These are phyloP conservation scores for Bradynema listronoti DNA, from an alignment of 1,140 invertebrate species.

Conservation along the genomic window DNA sequence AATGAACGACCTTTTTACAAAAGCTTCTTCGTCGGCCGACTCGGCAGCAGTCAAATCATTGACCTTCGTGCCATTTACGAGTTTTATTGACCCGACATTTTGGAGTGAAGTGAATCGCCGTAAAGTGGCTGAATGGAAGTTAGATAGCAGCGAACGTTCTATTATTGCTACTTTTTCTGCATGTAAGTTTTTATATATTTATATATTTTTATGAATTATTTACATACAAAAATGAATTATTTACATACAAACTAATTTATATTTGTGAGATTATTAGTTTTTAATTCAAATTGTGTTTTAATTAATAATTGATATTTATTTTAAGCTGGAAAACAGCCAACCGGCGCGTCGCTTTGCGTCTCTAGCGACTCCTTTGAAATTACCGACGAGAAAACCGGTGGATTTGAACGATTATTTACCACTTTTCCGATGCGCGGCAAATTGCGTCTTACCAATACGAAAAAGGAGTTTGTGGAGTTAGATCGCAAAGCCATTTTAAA, in stretches of 20 bases:
- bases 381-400: no score
- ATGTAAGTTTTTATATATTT: constrained; percentile 21
- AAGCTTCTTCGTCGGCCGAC: no score
- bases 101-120: constrained; percentile 40
- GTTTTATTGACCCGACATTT: constrained; percentile 38
- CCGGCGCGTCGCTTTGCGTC: constrained; percentile 13
- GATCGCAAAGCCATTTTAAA: constrained; percentile 27
- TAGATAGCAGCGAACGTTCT: constrained; percentile 17
- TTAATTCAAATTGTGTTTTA: no score
- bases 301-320: no score
- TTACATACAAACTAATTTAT: no score
- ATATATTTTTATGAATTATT: constrained; percentile 5
- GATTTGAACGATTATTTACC: no score
- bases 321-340: constrained; percentile 15
- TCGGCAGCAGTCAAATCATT: not conserved
- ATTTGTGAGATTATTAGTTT: no score
- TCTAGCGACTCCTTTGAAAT: constrained; percentile 18
- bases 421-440: constrained; percentile 14
- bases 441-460: constrained; percentile 18
- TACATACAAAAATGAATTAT: not conserved
- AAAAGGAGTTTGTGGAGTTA: constrained; percentile 26
- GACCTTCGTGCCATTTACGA: constrained; percentile 33
- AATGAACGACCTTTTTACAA: no score
- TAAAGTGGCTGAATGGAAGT: constrained; percentile 31
- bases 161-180: constrained; percentile 18